Evolutionary conservation across 2,888 invertebrate species (phyloP).

Genomic region (Eupithecia inturbata): DNA sequence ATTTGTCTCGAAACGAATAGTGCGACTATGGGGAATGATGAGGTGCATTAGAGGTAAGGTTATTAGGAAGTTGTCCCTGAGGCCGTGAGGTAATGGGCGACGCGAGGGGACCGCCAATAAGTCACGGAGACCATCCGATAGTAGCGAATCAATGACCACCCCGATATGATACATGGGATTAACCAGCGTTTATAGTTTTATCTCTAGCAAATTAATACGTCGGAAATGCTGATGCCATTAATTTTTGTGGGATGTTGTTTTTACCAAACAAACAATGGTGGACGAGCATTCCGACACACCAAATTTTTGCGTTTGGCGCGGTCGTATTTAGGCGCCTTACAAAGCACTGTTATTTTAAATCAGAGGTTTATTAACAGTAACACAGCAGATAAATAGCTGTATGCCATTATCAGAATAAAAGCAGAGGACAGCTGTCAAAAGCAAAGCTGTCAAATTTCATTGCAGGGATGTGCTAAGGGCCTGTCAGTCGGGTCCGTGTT

Average conservation of each 20-base stretch:
- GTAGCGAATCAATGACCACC: conserved; percentile 81
- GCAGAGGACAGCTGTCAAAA: conserved; percentile 73
- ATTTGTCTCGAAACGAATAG: conserved; percentile 84
- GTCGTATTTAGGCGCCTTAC: conserved; percentile 6
- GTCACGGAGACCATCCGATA: conserved; percentile 76
- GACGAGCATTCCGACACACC: background rate
- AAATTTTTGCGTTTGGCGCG: background rate
- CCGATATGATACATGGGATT: conserved; percentile 80
- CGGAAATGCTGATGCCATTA: conserved; percentile 72
- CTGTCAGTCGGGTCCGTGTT: conserved; percentile 65
- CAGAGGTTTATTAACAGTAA: too few relatives aligned
- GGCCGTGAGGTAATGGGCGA: conserved; percentile 67
- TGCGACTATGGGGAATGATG: conserved; percentile 65
- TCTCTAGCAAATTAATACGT: conserved; percentile 76
- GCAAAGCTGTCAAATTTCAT: conserved; percentile 69
- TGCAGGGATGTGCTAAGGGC: conserved; percentile 64
- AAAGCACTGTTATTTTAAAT: background rate
- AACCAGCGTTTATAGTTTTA: conserved; percentile 80
- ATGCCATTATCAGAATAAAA: conserved; percentile 48
- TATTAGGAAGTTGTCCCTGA: conserved; percentile 51
- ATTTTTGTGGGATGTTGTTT: conserved; percentile 60
- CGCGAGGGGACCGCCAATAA: conserved; percentile 75
- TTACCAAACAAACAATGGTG: conserved; percentile 18
- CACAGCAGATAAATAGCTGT: background rate
- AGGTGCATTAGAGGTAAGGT: conserved; percentile 68